Evolutionary conservation across 2,113 vertebrate species (phyloP).

Genomic region (Syngnathus typhle): DNA sequence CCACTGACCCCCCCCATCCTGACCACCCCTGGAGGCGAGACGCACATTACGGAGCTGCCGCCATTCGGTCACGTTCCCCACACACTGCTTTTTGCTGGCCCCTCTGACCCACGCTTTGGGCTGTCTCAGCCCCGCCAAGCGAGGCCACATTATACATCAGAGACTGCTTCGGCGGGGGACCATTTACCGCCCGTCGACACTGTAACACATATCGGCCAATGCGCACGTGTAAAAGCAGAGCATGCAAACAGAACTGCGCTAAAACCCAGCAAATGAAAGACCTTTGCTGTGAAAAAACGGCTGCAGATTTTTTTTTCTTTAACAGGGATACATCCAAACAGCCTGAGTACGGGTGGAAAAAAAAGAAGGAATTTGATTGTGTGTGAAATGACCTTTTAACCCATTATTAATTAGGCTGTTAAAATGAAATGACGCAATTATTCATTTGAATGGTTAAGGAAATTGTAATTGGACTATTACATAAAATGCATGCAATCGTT

Average conservation of each 20-base stretch:
- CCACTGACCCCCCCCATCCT: slow-evolving; percentile 33
- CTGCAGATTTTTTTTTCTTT: no score
- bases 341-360: not conserved
- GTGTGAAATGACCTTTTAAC: slow-evolving; percentile 13
- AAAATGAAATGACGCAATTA: slow-evolving; percentile 2
- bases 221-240: slow-evolving; percentile 16
- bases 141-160: slow-evolving; percentile 66
- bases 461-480: slow-evolving; percentile 10
- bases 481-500: not conserved
- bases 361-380: slow-evolving; percentile 4
- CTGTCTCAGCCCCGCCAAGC: slow-evolving; percentile 51
- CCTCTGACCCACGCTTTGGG: slow-evolving; percentile 61
- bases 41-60: slow-evolving; percentile 46
- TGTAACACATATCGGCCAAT: slow-evolving; percentile 49
- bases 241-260: not conserved
- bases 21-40: slow-evolving; percentile 45
- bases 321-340: no score
- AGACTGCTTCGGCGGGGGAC: slow-evolving; percentile 57
- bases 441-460: slow-evolving; percentile 13
- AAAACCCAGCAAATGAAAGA: slow-evolving; percentile 1
- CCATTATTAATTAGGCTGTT: slow-evolving; percentile 6
- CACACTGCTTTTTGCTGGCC: slow-evolving; percentile 56
- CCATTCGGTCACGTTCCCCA: slow-evolving; percentile 61
- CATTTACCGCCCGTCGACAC: slow-evolving; percentile 60
- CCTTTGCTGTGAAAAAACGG: slow-evolving; percentile 3